Evolutionary conservation across 2,797 vertebrate species (phyloP), one percentile per base, ranked within the genome.

Genomic region (Acrossocheilus fasciatus): DNA sequence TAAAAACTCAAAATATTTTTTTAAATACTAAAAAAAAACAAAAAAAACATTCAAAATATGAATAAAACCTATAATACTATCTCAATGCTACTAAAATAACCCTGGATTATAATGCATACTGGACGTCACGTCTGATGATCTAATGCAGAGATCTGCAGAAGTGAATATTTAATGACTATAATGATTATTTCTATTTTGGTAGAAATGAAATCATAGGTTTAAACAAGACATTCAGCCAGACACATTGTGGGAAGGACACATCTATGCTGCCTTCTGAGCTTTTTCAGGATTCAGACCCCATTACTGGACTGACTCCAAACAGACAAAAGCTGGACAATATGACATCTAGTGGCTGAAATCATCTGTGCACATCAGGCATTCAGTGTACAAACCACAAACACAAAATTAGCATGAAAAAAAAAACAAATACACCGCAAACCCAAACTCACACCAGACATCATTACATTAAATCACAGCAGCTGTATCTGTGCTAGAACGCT

Each of bases 271-370:
- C 68, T 23, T 70, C 18, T 4, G 64, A 68, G 36, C 9, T 2
- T 69, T 23, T 69, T 2, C 47, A 26, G n/a, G n/a, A 6, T 30
- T 34, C 26, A 52, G 26, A 50, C 47, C 9, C 12, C 12, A 18
- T 30, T 64, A 64, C 41, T 64, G 59, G n/a, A 66, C n/a, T 3
- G 39, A 70, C 64, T 39, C 26, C 81, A 26, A 2, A 81, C 81
- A 43, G 20, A 85, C 59, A 18, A 36, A 12, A 79, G 50, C 30
- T 23, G 70, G 77, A 50, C 54, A 10, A 30, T 6, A 34, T 90
- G 94, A 94, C 94, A 94, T 90, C 94, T 93, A 90, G 93, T 94
- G 94, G 92, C 89, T 87, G 52, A 88, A 86, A 78, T 5, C 74
- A 75, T 69, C 47, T 91, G 6, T 93, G 90, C 93, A 93, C 34